These are phyloP conservation scores for Idaea dimidiata DNA, from an alignment of 2,888 invertebrate genomes.

Conservation along the genomic window DNA sequence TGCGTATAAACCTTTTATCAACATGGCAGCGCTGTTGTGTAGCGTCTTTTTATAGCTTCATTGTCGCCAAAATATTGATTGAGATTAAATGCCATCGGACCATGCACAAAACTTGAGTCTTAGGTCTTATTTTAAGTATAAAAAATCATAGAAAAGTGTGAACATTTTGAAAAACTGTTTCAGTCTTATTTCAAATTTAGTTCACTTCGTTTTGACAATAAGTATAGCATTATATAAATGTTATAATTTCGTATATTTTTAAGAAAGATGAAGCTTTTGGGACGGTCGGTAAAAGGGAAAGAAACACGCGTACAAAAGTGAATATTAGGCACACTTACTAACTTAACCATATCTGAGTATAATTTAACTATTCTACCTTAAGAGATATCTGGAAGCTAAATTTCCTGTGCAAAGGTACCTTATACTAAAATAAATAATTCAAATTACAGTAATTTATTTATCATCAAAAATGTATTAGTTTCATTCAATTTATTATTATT, in stretches of 20 bases:
- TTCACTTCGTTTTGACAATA: slow-evolving; percentile 31
- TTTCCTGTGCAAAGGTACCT: no score
- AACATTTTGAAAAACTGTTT: slow-evolving; percentile 63
- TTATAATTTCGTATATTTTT: slow-evolving; percentile 10
- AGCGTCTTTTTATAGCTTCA: no score
- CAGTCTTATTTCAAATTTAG: slow-evolving; percentile 70
- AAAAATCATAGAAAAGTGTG: slow-evolving; percentile 67
- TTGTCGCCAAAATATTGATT: no score
- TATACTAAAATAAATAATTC: no score
- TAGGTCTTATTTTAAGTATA: slow-evolving; percentile 49
- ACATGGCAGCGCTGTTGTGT: no score
- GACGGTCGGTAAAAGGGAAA: slow-evolving; percentile 24
- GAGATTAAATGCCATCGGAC: background rate
- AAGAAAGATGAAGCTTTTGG: slow-evolving; percentile 17
- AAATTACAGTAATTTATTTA: no score
- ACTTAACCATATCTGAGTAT: background rate
- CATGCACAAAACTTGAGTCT: slow-evolving; percentile 21
- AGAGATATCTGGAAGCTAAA: no score
- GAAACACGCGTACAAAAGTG: slow-evolving; percentile 14
- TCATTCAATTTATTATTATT: no score
- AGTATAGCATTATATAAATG: background rate
- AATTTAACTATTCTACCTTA: background rate
- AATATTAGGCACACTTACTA: slow-evolving; percentile 22
- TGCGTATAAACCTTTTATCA: no score
- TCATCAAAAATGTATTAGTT: no score